Evolutionary conservation across 2,113 vertebrate genomes (phyloP), one percentile per base, ranked within the genome.

Genomic region (Puntigrus tetrazona): DNA sequence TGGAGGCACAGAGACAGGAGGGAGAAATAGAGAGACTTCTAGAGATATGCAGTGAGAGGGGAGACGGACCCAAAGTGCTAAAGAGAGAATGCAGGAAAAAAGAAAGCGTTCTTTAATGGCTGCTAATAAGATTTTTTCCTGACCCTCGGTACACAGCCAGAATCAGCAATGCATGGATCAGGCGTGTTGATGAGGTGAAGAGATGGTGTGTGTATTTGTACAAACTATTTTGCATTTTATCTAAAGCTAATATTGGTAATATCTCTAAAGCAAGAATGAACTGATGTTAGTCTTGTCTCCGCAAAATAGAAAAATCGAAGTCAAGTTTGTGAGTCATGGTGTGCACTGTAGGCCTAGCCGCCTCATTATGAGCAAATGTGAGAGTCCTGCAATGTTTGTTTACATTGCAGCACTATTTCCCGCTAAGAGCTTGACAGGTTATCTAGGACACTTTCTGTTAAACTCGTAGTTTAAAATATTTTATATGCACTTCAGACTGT

Each of bases 311-410:
- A 63, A 63, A 63, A n/a, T 4, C 38, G 34, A 79, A 45, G 7
- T 63, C 38, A 45, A 79, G 10, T 8, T 45, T 1, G 3, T 29
- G 27, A 75, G 43, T 50, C 45, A 50, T 79, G 57, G 36, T 63
- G 36, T 79, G 77, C 57, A 61, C 55, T 45, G 57, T 41, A 11
- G 25, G 77, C n/a, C 13, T 79, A 45, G 61, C 14, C 5, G 8
- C 41, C 59, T 80, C 59, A 80, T 80, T 80, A 80, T 31, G 20
- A 80, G 18, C 25, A 45, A 80, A 80, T 47, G n/a, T 47, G 25
- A 43, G 77, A 79, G 78, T 50, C 57, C 57, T 80, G 78, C 78
- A 65, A 65, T 59, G 57, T 29, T 65, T 79, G 36, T 65, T 79
- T 78, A 78, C 36, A 38, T 78, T 34, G 47, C 75, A 25, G 52